phyloP scores from a whole-genome alignment of 2,888 invertebrate species.

The Pyrrhosoma nymphula region DNA sequence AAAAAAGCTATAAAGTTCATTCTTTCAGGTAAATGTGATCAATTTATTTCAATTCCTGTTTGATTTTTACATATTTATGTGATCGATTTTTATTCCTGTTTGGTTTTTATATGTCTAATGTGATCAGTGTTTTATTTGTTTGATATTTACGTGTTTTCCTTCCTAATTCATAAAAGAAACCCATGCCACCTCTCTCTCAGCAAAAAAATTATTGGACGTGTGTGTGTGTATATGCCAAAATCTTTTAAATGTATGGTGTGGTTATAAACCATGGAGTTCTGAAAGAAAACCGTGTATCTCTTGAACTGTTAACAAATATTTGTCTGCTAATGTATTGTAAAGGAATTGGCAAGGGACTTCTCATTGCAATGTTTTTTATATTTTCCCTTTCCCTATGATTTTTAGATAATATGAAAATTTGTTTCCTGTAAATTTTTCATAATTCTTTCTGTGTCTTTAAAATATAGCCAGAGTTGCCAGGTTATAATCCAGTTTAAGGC shows the following conservation, averaged over 20 bases:
- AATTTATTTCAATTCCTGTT: conserved; percentile 46
- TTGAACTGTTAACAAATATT: conserved; percentile 55
- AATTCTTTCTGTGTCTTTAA: conserved; percentile 42
- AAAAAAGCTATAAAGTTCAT: conserved; percentile 33
- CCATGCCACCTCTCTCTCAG: conserved; percentile 14
- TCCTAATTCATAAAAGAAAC: conserved; percentile 33
- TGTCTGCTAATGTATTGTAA: conserved; percentile 57
- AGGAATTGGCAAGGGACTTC: conserved; percentile 49
- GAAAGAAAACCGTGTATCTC: conserved; percentile 54
- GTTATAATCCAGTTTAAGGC: conserved; percentile 46
- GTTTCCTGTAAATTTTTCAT: conserved; percentile 30
- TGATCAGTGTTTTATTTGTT: conserved; percentile 32
- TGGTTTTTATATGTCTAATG: conserved; percentile 37
- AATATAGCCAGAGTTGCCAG: conserved; percentile 20
- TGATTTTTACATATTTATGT: conserved; percentile 47
- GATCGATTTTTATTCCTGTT: conserved; percentile 33
- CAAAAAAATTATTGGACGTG: neutral
- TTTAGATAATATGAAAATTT: conserved; percentile 10
- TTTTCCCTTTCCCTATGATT: conserved; percentile 38
- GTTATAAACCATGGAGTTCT: conserved; percentile 37
- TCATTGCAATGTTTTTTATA: conserved; percentile 38
- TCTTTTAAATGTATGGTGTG: conserved; percentile 50
- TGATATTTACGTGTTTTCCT: neutral
- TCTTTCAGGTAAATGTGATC: conserved; percentile 33
- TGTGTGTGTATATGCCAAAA: conserved; percentile 39